These are phyloP conservation scores for Genyomyrus donnyi DNA, from an alignment of 2,113 vertebrate species.

Conservation along the genomic window DNA sequence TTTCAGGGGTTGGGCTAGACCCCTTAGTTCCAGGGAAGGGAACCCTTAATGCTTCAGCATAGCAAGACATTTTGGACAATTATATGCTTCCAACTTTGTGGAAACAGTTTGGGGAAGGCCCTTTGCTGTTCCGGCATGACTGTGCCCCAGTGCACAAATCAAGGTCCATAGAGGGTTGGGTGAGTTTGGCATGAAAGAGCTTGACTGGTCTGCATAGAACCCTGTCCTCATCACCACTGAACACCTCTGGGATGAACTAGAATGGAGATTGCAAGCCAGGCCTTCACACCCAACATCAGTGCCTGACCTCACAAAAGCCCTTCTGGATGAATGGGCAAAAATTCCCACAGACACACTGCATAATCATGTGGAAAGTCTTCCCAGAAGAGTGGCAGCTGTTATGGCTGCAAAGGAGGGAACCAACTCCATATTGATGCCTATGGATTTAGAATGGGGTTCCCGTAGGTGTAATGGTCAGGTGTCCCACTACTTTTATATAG, in stretches of 20 bases:
- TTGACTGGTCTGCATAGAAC: background rate
- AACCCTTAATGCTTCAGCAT: background rate
- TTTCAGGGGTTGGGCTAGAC: background rate
- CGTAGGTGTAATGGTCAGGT: background rate
- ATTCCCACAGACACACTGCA: background rate
- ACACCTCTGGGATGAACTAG: background rate
- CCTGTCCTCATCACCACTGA: background rate
- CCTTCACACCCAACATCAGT: background rate
- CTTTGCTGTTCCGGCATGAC: background rate
- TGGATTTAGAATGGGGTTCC: background rate
- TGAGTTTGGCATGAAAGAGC: background rate
- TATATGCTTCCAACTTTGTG: background rate
- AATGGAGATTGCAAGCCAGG: background rate
- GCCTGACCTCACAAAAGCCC: background rate
- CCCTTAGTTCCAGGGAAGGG: background rate
- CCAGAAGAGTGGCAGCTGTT: background rate
- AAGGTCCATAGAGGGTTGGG: background rate
- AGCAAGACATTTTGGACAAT: background rate
- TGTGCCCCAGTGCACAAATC: background rate
- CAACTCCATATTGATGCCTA: background rate
- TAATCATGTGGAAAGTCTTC: background rate
- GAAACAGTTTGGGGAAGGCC: background rate
- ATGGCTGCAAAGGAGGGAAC: background rate
- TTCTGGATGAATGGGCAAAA: background rate
- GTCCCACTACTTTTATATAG: background rate